Evolutionary conservation across 2,113 vertebrate genomes (phyloP).

Genomic region (Jaculus jaculus): DNA sequence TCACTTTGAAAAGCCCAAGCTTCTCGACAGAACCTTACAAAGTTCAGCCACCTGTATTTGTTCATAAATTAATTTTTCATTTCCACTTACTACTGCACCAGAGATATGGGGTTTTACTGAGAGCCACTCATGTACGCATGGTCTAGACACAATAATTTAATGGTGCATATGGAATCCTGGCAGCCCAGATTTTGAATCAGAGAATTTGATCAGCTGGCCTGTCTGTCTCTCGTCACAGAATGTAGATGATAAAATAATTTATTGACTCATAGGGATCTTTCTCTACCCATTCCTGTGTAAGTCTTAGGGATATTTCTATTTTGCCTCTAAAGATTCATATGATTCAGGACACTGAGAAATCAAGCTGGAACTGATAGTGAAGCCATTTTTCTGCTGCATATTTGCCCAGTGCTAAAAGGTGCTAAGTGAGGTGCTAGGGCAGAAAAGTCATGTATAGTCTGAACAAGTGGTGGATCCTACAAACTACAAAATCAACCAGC

Average conservation of each 20-base stretch:
- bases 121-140: neutral
- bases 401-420: too few relatives aligned
- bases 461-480: too few relatives aligned
- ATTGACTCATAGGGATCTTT: neutral
- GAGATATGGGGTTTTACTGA: neutral
- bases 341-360: too few relatives aligned
- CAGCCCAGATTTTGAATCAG: neutral
- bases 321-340: neutral
- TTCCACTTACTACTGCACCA: neutral
- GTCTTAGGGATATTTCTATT: neutral
- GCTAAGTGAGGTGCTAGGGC: too few relatives aligned
- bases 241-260: neutral
- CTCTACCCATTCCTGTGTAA: neutral
- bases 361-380: too few relatives aligned
- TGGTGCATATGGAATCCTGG: neutral
- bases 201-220: neutral
- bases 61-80: conserved; percentile 17
- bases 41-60: neutral
- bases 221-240: neutral
- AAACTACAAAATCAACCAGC: too few relatives aligned
- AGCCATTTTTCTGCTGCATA: too few relatives aligned
- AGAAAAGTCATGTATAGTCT: too few relatives aligned
- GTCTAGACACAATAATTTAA: neutral
- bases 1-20: neutral
- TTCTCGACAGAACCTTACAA: neutral